Percentiles rank a stretch among this genome's conserved stretches.
These are phyloP conservation scores for Cephus runcator DNA, from an alignment of 2,888 invertebrate genomes.

Conservation along the genomic window DNA sequence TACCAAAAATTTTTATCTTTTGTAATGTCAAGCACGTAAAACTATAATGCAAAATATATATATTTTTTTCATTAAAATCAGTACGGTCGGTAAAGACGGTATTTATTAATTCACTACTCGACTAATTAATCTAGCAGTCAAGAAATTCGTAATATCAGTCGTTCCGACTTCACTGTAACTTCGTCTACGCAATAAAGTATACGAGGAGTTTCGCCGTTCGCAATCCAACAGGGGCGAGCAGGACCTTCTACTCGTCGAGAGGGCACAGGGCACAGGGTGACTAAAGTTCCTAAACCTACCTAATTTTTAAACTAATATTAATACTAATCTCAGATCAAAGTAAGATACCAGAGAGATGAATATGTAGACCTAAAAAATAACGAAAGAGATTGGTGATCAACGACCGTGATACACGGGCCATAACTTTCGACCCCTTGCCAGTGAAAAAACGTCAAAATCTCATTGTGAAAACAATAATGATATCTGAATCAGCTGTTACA, in stretches of 20 bases:
- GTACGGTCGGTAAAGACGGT: not conserved
- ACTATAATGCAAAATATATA: not conserved
- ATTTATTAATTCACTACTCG: slow-evolving; percentile 16
- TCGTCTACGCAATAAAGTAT: slow-evolving; percentile 37
- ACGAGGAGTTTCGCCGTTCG: slow-evolving; percentile 48
- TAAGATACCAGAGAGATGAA: slow-evolving; percentile 42
- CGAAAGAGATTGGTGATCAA: slow-evolving; percentile 22
- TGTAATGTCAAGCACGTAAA: not conserved
- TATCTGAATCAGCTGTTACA: not conserved
- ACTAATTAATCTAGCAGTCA: slow-evolving; percentile 45
- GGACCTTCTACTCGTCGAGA: slow-evolving; percentile 52
- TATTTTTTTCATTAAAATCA: not conserved
- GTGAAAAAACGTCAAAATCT: not conserved
- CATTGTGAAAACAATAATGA: not conserved
- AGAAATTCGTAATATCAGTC: slow-evolving; percentile 27
- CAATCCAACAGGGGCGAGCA: slow-evolving; percentile 54
- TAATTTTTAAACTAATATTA: slow-evolving; percentile 43
- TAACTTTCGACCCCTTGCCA: not conserved
- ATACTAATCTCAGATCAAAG: slow-evolving; percentile 7
- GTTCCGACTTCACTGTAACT: slow-evolving; percentile 32
- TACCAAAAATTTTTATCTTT: not conserved
- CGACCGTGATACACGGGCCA: slow-evolving; percentile 20
- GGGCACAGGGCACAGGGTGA: slow-evolving; percentile 44
- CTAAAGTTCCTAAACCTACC: slow-evolving; percentile 56
- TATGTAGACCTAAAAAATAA: slow-evolving; percentile 30